Conservation (phyloP, 2,113 vertebrate genomes). For the Orientallactaga bullata region DNA sequence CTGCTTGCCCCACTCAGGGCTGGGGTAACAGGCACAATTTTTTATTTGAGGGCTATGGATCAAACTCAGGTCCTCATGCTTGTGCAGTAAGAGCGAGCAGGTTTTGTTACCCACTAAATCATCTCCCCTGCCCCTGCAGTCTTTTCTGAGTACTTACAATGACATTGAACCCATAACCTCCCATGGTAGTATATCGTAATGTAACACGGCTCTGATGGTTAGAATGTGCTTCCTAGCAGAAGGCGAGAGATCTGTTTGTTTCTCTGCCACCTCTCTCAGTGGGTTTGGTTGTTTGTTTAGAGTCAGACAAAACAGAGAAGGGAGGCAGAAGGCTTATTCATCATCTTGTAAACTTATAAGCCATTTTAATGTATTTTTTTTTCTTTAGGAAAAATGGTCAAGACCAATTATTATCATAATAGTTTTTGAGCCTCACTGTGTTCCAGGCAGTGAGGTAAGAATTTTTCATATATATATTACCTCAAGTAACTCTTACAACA, state of each 20-base stretch:
- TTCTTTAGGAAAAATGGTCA: background rate
- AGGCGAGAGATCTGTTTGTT: too few relatives aligned
- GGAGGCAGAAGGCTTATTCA: background rate
- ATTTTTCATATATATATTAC: background rate
- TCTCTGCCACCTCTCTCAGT: background rate
- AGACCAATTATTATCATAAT: background rate
- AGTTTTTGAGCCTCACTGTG: background rate
- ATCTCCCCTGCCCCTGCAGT: too few relatives aligned
- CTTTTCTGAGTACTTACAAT: background rate
- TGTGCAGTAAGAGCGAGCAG: too few relatives aligned
- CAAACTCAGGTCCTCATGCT: too few relatives aligned
- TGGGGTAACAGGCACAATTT: too few relatives aligned
- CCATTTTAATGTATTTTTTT: conserved; percentile 16
- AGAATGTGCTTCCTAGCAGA: background rate
- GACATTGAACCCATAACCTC: background rate
- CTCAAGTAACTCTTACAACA: background rate
- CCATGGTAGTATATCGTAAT: background rate
- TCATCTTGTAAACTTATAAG: background rate
- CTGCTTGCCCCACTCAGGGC: too few relatives aligned
- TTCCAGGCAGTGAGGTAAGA: background rate
- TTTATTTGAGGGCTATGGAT: too few relatives aligned
- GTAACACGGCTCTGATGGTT: background rate
- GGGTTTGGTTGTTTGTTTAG: background rate
- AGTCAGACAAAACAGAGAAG: background rate
- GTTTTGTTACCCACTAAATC: too few relatives aligned